Evolutionary conservation across 2,113 vertebrate genomes (phyloP).

Genomic region (Hypocryptadius cinnamomeus): DNA sequence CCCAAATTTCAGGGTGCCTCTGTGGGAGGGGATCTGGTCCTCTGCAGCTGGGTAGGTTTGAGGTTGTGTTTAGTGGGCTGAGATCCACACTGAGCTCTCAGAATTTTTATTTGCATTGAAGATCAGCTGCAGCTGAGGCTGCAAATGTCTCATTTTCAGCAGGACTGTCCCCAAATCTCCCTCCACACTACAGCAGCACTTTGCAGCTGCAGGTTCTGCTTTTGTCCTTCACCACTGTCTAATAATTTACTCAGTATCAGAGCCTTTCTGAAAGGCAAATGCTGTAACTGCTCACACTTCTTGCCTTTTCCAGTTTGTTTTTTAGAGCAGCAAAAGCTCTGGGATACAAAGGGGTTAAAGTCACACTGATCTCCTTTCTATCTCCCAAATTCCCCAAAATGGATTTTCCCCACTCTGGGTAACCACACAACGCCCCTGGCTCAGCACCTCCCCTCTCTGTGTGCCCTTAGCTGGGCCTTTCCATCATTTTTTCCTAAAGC

Average conservation of each 20-base stretch:
- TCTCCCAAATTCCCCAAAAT: not conserved
- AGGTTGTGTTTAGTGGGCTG: fast-evolving
- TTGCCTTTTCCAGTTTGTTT: not conserved
- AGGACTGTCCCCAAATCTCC: not conserved
- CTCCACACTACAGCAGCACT: not conserved
- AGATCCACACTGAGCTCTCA: not conserved
- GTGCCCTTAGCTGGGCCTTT: not conserved
- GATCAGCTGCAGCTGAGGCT: not conserved
- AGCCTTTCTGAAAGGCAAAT: not conserved
- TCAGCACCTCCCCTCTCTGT: not conserved
- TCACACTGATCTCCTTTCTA: not conserved
- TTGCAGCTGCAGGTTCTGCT: not conserved
- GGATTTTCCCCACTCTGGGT: not conserved
- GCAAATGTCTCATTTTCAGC: not conserved
- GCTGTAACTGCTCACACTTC: not conserved
- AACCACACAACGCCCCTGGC: not conserved
- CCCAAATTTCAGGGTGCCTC: not conserved
- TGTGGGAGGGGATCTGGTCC: fast-evolving
- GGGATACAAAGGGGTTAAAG: not conserved
- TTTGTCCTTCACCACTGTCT: not conserved
- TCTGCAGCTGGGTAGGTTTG: not conserved
- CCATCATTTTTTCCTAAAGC: not conserved
- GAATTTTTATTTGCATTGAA: fast-evolving
- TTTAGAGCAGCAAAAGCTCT: not conserved
- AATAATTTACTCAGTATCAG: not conserved